Conservation (phyloP, 2,888 invertebrate species). For the Morpho helenor region DNA sequence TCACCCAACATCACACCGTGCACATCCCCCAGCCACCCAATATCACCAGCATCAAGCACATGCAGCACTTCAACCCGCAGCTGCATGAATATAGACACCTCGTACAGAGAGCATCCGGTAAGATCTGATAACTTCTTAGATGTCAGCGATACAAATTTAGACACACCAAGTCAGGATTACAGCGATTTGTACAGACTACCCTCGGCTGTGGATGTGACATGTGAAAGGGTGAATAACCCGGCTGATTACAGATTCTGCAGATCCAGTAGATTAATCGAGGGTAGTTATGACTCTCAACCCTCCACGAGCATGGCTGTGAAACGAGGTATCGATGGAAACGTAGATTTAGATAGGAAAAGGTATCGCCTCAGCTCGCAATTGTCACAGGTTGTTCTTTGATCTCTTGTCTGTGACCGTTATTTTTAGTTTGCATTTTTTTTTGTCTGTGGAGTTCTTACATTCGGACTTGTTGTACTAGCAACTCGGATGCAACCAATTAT, state of each 20-base stretch:
- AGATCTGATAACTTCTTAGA: background rate
- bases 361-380: conserved; percentile 56
- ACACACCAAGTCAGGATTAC: conserved; percentile 36
- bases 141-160: conserved; percentile 8
- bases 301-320: conserved; percentile 59
- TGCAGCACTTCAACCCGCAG: conserved; percentile 45
- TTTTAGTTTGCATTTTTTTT: too few species aligned
- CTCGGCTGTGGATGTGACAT: conserved; percentile 40
- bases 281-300: conserved; percentile 49
- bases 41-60: conserved; percentile 49
- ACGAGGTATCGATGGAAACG: conserved; percentile 49
- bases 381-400: conserved; percentile 69
- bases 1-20: conserved; percentile 59
- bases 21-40: conserved; percentile 51
- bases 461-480: too few species aligned
- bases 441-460: too few species aligned
- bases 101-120: conserved; percentile 1
- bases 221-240: conserved; percentile 49
- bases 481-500: too few species aligned
- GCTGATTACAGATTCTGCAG: conserved; percentile 57
- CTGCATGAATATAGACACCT: background rate
- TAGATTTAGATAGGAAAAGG: conserved; percentile 59
- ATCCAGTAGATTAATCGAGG: conserved; percentile 56
- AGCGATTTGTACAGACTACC: conserved; percentile 37
- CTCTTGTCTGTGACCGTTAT: conserved; percentile 12